Evolutionary conservation across 2,888 invertebrate species (phyloP), one percentile per base, ranked within the genome.

Genomic region (Colletes collaris): DNA sequence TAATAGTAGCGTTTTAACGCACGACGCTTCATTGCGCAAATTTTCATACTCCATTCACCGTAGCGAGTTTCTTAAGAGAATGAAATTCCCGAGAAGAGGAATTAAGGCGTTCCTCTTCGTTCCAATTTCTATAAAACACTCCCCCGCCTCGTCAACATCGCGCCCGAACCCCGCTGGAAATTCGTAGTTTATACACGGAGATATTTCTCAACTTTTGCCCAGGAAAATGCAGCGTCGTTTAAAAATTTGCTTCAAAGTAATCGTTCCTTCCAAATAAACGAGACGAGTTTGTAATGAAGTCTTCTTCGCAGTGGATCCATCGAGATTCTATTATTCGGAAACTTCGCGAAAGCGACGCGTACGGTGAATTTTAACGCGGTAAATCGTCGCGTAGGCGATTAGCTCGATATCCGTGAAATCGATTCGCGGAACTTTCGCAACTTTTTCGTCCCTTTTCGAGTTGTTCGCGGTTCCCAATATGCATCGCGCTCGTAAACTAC

Each of bases 41-140:
- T 83, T 81, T 84, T 84, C 81, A 83, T 86, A 83, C 86, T 79
- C 81, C 74, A 72, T 74, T 74, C 72, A 44, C 53, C 58, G 60
- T 16, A 27, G 13, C 62, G 66, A 62, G 69, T 77, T 81, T 69
- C 85, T 85, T 83, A 83, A 67, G 73, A 60, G 76, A 85, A 83
- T 81, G 78, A 83, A 79, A 83, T 85, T 75, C 78, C 55, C 59
- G 50, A 53, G 76, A 10, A 37, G 66, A 60, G 70, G 70, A 16
- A 79, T 75, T 71, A 70, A 79, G 70, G 65, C 49, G 74, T 79
- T 69, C 79, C 74, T 67, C 60, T 59, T 73, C 81, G 59, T 81
- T 77, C 63, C 72, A 81, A 69, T 81, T 81, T 80, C 81, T 81
- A 80, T 81, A 80, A 76, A 80, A 56, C 62, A 72, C 60, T 62